These are phyloP conservation scores for Pungitius pungitius DNA, from an alignment of 2,113 vertebrate species.

Conservation along the genomic window DNA sequence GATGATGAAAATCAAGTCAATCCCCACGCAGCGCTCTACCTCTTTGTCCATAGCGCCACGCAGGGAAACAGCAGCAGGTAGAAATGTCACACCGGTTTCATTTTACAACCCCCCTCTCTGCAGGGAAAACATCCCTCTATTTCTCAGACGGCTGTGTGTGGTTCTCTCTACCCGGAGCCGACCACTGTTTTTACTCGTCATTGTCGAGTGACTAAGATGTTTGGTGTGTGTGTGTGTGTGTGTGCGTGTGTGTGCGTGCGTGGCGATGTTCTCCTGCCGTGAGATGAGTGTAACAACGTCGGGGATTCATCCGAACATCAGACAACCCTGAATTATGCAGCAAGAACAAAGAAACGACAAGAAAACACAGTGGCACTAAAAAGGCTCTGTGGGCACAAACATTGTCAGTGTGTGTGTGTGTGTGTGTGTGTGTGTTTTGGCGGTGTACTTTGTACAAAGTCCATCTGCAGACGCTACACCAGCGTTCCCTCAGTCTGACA, in stretches of 20 bases:
- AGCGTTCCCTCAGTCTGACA: conserved; percentile 11
- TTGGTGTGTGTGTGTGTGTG: conserved; percentile 2
- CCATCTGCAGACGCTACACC: conserved; percentile 9
- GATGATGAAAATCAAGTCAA: neutral
- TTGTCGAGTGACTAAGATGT: conserved; percentile 37
- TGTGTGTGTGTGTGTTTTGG: conserved; percentile 19
- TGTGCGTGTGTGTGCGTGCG: neutral
- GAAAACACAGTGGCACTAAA: neutral
- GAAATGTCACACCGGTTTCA: neutral
- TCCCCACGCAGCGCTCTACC: neutral
- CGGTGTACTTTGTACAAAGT: conserved; percentile 22
- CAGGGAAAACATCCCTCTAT: too few relatives aligned
- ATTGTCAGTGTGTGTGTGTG: conserved; percentile 6
- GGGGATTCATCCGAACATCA: neutral
- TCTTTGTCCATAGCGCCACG: neutral
- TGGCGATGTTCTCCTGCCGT: too few relatives aligned
- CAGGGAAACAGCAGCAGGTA: neutral
- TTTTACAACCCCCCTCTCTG: neutral
- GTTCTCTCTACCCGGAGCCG: too few relatives aligned
- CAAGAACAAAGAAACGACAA: neutral
- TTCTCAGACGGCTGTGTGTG: too few relatives aligned
- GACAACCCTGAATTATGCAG: neutral
- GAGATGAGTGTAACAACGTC: neutral
- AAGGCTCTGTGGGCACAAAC: neutral
- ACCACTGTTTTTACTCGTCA: too few relatives aligned